These are phyloP conservation scores for Siderastrea siderea DNA, from an alignment of 92 coral and sea anemone species.

Conservation along the genomic window DNA sequence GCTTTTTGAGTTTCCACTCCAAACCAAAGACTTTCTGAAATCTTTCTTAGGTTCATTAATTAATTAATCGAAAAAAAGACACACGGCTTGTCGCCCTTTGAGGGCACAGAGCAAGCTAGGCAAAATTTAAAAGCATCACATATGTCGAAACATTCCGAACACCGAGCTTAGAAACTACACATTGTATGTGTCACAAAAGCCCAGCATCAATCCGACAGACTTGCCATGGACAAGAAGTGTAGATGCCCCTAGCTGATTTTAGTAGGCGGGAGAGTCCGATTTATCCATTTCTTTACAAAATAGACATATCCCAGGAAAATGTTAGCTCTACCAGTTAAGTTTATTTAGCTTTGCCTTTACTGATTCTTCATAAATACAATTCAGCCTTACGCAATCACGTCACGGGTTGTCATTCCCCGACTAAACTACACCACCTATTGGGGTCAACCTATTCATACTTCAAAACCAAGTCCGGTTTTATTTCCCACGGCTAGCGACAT, in stretches of 20 bases:
- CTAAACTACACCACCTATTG: not conserved
- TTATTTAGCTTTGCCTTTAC: too few species aligned
- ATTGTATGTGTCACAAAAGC: conserved; percentile 26
- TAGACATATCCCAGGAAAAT: too few species aligned
- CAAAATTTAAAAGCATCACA: conserved; percentile 9
- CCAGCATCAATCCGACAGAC: not conserved
- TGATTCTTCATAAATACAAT: too few species aligned
- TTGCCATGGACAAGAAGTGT: not conserved
- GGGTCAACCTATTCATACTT: not conserved
- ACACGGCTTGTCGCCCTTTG: not conserved
- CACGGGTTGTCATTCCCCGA: too few species aligned
- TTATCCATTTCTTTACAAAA: not conserved
- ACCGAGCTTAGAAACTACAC: conserved; percentile 15
- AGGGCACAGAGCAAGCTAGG: not conserved
- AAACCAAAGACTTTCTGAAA: not conserved
- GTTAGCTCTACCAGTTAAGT: too few species aligned
- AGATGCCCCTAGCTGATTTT: not conserved
- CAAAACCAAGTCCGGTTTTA: not conserved
- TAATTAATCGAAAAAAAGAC: not conserved
- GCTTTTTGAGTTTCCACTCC: too few species aligned
- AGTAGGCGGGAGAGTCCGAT: too few species aligned
- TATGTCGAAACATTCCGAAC: conserved; percentile 40
- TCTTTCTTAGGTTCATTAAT: not conserved
- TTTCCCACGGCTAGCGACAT: conserved; percentile 39
- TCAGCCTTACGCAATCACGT: too few species aligned